These are phyloP conservation scores for Notocelia uddmanniana DNA, from an alignment of 2,888 invertebrate species.

Conservation along the genomic window DNA sequence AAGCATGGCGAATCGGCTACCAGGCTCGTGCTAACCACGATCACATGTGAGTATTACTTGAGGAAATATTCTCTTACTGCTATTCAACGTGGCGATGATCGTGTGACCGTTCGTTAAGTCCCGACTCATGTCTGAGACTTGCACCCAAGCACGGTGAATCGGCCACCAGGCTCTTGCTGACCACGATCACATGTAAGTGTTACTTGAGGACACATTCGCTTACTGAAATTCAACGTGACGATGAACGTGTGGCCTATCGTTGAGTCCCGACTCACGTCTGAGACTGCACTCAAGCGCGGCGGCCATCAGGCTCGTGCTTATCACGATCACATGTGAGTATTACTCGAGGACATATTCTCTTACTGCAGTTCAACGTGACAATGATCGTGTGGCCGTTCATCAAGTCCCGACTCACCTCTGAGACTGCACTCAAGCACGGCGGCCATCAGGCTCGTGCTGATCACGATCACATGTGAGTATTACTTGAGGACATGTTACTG, in stretches of 20 bases:
- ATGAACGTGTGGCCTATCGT: slow-evolving; percentile 90
- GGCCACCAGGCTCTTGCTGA: slow-evolving; percentile 88
- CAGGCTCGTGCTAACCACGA: slow-evolving; percentile 89
- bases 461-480: slow-evolving; percentile 91
- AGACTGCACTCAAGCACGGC: slow-evolving; percentile 88
- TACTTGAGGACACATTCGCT: not conserved
- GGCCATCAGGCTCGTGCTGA: slow-evolving; percentile 88
- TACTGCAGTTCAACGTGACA: slow-evolving; percentile 92
- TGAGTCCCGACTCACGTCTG: slow-evolving; percentile 76
- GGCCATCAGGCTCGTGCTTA: slow-evolving; percentile 88
- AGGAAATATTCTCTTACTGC: slow-evolving; percentile 95
- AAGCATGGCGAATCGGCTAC: slow-evolving; percentile 89
- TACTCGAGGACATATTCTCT: not conserved
- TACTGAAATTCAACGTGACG: slow-evolving; percentile 93
- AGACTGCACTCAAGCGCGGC: slow-evolving; percentile 88
- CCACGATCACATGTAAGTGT: slow-evolving; percentile 91
- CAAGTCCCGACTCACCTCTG: slow-evolving; percentile 76
- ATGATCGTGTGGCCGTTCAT: slow-evolving; percentile 92
- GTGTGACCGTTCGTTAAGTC: slow-evolving; percentile 88
- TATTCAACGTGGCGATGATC: slow-evolving; percentile 97
- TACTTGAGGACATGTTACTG: slow-evolving; percentile 87
- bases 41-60: slow-evolving; percentile 89
- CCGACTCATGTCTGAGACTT: slow-evolving; percentile 84
- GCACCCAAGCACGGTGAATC: slow-evolving; percentile 89
- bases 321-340: slow-evolving; percentile 91